Evolutionary conservation across 2,797 vertebrate genomes (phyloP), one percentile per base, ranked within the genome.

Genomic region (Oophaga sylvatica): DNA sequence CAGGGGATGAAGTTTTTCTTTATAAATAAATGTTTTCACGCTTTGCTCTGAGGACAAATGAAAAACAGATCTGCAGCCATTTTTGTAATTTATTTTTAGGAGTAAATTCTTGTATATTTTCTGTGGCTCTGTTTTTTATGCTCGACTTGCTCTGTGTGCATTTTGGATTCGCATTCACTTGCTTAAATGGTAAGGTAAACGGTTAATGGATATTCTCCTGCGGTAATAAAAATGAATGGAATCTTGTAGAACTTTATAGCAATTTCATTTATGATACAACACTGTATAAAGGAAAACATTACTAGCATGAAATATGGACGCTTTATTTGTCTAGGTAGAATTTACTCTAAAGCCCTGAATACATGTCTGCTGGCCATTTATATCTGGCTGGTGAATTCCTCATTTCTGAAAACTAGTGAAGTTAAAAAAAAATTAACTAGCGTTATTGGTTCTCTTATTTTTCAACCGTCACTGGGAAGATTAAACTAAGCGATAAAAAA

Each of bases 21-120:
- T 73, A 53, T 84, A 62, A 22, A 84, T 76, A 73, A 45, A 76
- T 62, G 76, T 78, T 85, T 78, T 85, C 77, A 53, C 62, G 60
- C 75, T 79, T 67, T 35, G 56, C 59, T 77, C 45, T 10, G 11
- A 65, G 41, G 59, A 65, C 20, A 59, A 84, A 62, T 56, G 22
- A 57, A 63, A 84, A 76, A 13, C 57, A 84, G 83, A 26, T 63
- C 22, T 48, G 22, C 8, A 63, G 62, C 35, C 41, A 77, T 78
- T 65, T 62, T 48, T 65, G 45, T 53, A 56, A 77, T 77, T n/a
- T 56, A 77, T 53, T 76, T 85, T 85, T 67, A 77, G 63, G 67
- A 83, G 48, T 56, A 56, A 71, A 48, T 63, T 45, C 80, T 81
- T 81, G 29, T 81, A 26, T n/a, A 48, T 48, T 65, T 81, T 70